Evolutionary conservation across 2,797 vertebrate species (phyloP).

Genomic region (Phoebastria nigripes): DNA sequence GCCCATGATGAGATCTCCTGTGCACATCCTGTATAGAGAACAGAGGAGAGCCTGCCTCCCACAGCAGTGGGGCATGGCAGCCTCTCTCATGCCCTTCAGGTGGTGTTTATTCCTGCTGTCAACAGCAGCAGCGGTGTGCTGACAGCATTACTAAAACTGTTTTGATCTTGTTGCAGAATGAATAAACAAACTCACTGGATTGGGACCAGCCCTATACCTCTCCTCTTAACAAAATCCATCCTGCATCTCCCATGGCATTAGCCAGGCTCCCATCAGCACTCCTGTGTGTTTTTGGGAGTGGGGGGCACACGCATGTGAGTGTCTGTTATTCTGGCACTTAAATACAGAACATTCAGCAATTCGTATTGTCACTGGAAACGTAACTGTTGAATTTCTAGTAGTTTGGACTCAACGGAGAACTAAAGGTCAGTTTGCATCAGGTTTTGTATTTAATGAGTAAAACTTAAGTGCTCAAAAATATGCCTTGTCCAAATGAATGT

Average conservation of each 20-base stretch:
- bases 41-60: background rate
- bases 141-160: background rate
- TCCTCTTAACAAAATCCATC: background rate
- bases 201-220: background rate
- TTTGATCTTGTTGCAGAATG: background rate
- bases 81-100: background rate
- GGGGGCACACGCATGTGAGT: rapidly evolving
- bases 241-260: background rate
- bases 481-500: background rate
- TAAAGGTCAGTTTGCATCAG: conserved; percentile 28
- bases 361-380: background rate
- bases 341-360: background rate
- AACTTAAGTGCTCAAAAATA: background rate
- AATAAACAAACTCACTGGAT: background rate
- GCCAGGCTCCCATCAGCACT: background rate
- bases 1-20: background rate
- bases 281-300: background rate
- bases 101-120: conserved; percentile 11
- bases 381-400: background rate
- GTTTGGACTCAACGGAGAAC: background rate
- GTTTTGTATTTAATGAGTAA: conserved; percentile 18
- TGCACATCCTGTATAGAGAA: background rate
- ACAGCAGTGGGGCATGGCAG: background rate
- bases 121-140: background rate
- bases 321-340: background rate